Percentiles rank a stretch among this genome's conserved stretches.
Conservation (phyloP, 2,113 vertebrate genomes). For the Pao palembangensis region DNA sequence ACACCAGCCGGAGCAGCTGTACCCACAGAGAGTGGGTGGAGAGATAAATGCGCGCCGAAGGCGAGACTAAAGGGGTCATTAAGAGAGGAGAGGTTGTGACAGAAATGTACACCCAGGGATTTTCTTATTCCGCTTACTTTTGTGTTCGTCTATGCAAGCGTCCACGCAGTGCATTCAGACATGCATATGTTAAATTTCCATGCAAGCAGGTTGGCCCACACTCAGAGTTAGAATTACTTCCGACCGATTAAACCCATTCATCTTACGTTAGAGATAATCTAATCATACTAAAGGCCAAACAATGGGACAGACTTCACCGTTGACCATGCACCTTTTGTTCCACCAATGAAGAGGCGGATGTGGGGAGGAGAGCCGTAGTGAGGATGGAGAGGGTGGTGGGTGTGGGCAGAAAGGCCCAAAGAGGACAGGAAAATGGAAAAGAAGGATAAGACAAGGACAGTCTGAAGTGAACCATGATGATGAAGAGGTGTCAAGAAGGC, state of each 20-base stretch:
- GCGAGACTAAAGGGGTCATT: conserved; percentile 67
- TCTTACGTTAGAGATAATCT: conserved; percentile 73
- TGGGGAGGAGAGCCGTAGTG: conserved; percentile 14
- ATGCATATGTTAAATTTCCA: conserved; percentile 50
- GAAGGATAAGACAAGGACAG: conserved; percentile 40
- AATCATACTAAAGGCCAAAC: conserved; percentile 75
- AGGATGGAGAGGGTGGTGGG: not conserved
- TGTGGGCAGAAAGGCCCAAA: conserved; percentile 3
- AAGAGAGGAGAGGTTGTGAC: conserved; percentile 60
- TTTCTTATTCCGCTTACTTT: conserved; percentile 42
- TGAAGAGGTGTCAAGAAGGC: conserved; percentile 33
- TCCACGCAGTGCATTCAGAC: conserved; percentile 11
- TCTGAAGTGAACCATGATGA: conserved; percentile 41
- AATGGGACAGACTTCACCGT: conserved; percentile 63
- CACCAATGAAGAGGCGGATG: conserved; percentile 66
- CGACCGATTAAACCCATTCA: conserved; percentile 76
- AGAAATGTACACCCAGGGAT: conserved; percentile 66
- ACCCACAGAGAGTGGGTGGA: conserved; percentile 50
- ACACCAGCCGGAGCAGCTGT: conserved; percentile 62
- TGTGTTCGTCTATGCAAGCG: conserved; percentile 16
- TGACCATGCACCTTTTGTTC: conserved; percentile 59
- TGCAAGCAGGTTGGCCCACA: conserved; percentile 43
- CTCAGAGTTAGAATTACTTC: conserved; percentile 71
- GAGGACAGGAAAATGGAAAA: conserved; percentile 11
- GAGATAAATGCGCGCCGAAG: conserved; percentile 59